phyloP scores from a whole-genome alignment of 1,140 invertebrate genomes.

The Listronotus bonariensis region DNA sequence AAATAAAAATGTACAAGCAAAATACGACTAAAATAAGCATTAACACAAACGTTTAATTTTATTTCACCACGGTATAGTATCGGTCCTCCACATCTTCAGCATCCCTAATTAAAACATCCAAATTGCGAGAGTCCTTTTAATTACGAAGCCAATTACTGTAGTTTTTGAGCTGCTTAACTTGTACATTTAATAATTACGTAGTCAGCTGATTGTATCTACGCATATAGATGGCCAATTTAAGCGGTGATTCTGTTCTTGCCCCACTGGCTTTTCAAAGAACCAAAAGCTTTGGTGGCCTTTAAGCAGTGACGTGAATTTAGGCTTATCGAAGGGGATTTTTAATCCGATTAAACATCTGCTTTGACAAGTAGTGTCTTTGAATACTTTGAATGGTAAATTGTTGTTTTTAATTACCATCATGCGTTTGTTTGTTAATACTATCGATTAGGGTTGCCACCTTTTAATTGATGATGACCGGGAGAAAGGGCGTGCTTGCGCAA shows the following conservation, averaged over 20 bases:
- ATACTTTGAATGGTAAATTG: too few species aligned
- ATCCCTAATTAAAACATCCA: constrained; percentile 49
- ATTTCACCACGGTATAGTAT: constrained; percentile 26
- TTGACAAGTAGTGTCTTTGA: too few species aligned
- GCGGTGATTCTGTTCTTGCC: constrained; percentile 18
- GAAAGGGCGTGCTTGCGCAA: too few species aligned
- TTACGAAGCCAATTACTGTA: constrained; percentile 48
- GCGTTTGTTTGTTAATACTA: too few species aligned
- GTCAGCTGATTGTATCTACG: constrained; percentile 46
- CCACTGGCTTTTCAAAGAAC: constrained; percentile 24
- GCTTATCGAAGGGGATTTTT: constrained; percentile 20
- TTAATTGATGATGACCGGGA: too few species aligned
- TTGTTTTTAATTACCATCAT: too few species aligned
- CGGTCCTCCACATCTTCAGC: constrained; percentile 23
- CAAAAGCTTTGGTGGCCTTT: constrained; percentile 15
- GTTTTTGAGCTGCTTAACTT: constrained; percentile 49
- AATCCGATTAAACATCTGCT: constrained; percentile 12
- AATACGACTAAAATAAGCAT: constrained; percentile 31
- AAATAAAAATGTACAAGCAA: not conserved
- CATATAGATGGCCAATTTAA: constrained; percentile 49
- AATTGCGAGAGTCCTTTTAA: constrained; percentile 49
- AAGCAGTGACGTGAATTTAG: constrained; percentile 18
- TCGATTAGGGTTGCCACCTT: too few species aligned
- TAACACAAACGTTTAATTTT: constrained; percentile 35
- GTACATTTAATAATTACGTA: constrained; percentile 49